Base-by-base conservation (phyloP, 1,140 invertebrate species). In the Mercenaria mercenaria region DNA sequence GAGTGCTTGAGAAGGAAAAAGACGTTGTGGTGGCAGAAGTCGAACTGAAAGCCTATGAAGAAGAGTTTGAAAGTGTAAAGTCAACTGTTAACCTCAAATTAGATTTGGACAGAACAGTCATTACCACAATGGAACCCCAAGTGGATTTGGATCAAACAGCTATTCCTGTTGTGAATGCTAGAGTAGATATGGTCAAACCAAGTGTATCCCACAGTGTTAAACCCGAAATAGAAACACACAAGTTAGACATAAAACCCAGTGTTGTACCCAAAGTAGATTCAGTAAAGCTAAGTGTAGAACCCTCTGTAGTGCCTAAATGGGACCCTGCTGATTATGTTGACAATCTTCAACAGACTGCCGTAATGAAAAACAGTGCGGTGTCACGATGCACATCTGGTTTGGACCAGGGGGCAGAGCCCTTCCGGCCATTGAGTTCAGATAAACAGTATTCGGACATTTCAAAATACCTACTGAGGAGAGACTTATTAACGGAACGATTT, bases 391-490 rank as follows among this genome's bases (percentile, higher is more conserved):
- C 43, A 47, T 47, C 18, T 47, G 8, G 18, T 10, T 47, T 10
- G 8, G 43, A 10, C 8, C 43, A 47, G 43, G 18, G 8, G 8
- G 8, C 43, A 47, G 43, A 10, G 43, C 43, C 43, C 8, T 10
- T 10, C 43, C 8, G 18, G 43, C 43, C 18, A 47, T 18, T 18
- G 34, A 84, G 32, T 10, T 50, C 15, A 43, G 11, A 26, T 41
- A 43, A 67, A 37, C 34, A 67, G 34, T 59, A 52, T 39, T 52
- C 52, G 37, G 83, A 91, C 32, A 26, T 91, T 10, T 77, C 77
- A 0, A 85, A 79, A 10, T 91, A n/a, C 39, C 29, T 91, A 0
- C 56, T 91, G 0, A 88, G 80, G 47, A 91, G 85, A 34, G 82
- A 89, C 39, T 23, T 89, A 39, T 52, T 91, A 23, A n/a, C 86